These are phyloP conservation scores for Mastomys natalensis DNA, from an alignment of 2,113 vertebrate genomes.

Conservation along the genomic window DNA sequence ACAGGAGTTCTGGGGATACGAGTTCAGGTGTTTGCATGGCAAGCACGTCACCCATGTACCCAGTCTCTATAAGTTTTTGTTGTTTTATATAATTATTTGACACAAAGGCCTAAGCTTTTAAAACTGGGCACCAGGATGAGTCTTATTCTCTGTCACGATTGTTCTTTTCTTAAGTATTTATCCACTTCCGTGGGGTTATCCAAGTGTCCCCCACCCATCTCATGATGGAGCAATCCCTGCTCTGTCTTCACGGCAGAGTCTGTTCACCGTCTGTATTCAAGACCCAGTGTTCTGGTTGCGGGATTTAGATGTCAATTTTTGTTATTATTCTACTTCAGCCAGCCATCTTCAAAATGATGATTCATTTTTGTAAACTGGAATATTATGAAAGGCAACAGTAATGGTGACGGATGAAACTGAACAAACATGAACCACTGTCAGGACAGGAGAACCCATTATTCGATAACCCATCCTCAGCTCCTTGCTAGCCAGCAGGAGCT, in stretches of 20 bases:
- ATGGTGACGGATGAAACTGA: background rate
- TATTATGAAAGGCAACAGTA: background rate
- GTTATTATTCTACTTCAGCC: background rate
- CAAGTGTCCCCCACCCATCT: background rate
- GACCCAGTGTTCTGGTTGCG: background rate
- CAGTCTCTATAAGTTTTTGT: background rate
- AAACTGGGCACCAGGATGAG: background rate
- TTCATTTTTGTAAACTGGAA: background rate
- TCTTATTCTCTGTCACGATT: background rate
- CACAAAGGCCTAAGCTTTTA: constrained; percentile 6
- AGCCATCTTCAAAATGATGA: constrained; percentile 13
- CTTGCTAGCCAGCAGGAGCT: background rate
- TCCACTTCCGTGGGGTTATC: background rate
- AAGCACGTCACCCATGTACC: background rate
- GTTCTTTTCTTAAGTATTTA: background rate
- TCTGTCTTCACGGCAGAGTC: background rate
- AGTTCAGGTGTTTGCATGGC: too few relatives aligned
- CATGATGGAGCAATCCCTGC: background rate
- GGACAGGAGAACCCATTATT: background rate
- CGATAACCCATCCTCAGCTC: background rate
- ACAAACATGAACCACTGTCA: background rate
- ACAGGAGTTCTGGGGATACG: background rate
- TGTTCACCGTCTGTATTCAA: background rate
- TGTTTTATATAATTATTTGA: constrained; percentile 23
- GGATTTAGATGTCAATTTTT: constrained; percentile 51